phyloP scores from a whole-genome alignment of 2,113 vertebrate genomes.

The Aphyosemion australe region DNA sequence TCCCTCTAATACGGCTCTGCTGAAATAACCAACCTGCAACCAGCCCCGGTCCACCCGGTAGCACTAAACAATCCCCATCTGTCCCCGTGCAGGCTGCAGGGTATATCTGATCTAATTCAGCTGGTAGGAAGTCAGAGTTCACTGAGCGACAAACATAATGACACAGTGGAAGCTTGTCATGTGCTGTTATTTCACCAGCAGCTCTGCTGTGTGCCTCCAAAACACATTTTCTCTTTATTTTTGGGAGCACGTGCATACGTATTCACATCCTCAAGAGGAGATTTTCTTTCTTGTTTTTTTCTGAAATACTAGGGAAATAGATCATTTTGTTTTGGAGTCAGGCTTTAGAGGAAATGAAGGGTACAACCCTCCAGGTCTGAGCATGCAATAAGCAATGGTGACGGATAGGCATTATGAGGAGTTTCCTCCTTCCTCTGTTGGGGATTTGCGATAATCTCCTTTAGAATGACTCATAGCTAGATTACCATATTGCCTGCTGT shows the following conservation, averaged over 20 bases:
- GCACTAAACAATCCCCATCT: constrained; percentile 35
- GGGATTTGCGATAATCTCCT: constrained; percentile 74
- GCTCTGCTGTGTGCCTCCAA: neutral
- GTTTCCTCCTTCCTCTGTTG: constrained; percentile 68
- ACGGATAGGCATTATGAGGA: constrained; percentile 68
- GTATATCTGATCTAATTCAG: constrained; percentile 39
- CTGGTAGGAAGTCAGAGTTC: constrained; percentile 48
- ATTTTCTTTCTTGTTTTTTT: neutral
- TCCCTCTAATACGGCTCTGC: constrained; percentile 43
- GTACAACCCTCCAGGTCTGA: constrained; percentile 57
- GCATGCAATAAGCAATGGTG: constrained; percentile 60
- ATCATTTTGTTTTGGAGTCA: constrained; percentile 40
- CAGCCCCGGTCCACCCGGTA: constrained; percentile 20
- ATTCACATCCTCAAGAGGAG: neutral
- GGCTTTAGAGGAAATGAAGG: constrained; percentile 33
- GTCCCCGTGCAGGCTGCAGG: constrained; percentile 26
- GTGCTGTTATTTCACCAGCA: constrained; percentile 38
- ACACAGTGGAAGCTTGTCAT: constrained; percentile 3
- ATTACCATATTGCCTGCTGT: constrained; percentile 66
- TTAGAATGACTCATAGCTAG: constrained; percentile 69
- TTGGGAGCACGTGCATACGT: neutral
- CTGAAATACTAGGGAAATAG: constrained; percentile 8
- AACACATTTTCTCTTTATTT: constrained; percentile 13
- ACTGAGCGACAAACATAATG: constrained; percentile 45
- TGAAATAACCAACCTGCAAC: constrained; percentile 45